Evolutionary conservation across 2,797 vertebrate genomes (phyloP), one percentile per base, ranked within the genome.

Genomic region (Siniperca undulata): DNA sequence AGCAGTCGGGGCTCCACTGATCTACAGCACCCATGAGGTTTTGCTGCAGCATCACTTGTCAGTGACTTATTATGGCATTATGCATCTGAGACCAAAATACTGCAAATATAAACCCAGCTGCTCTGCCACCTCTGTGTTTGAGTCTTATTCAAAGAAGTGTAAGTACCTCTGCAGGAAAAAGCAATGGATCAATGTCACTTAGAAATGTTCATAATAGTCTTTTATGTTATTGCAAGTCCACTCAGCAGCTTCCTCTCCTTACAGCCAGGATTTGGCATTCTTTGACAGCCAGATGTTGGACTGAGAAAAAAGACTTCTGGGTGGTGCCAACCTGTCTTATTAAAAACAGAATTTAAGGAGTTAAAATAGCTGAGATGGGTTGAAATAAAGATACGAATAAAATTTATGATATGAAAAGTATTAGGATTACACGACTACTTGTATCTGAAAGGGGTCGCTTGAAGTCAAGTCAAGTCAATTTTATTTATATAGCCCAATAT

Each of bases 201-300:
- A 93, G 80, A 91, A 81, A 90, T 91, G 80, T 86, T 85, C 77
- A 83, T 86, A 90, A 91, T 85, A 66, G 79, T 86, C 85, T 89
- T 93, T 90, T 81, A 88, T 94, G 85, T 91, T 89, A 74, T 87
- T 92, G 78, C 86, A 89, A 84, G 83, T 92, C 89, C 80, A 87
- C 90, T 85, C 86, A 87, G 77, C 65, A 84, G 81, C 83, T 85
- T 86, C 80, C 89, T 85, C 76, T 61, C 69, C 78, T 77, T 42
- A 67, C 70, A 84, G 86, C 52, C 77, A 74, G 77, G 77, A 81
- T 74, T 84, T 82, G 81, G 81, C 79, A 55, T 86, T 87, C 73
- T 46, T 83, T 82, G 80, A 90, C 82, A 77, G 85, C 86, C 90
- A 93, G 88, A 93, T 93, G 91, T 88, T 87, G 76, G 74, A 70